Percentiles rank a stretch among this genome's conserved stretches.
Conservation (phyloP, 2,888 invertebrate genomes). For the Ernsta delagoae region DNA sequence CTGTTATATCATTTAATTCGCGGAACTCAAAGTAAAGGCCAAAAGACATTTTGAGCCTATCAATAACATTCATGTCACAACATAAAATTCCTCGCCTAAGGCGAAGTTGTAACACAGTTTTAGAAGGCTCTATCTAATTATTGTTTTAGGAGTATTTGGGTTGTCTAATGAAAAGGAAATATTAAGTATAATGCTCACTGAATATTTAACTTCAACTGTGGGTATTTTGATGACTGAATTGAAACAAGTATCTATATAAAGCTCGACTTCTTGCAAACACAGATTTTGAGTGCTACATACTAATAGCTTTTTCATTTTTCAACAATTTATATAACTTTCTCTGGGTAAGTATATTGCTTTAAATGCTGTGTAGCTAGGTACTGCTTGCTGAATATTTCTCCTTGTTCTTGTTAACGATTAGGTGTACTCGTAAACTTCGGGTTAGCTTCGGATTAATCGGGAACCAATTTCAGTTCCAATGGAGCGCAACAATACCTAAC, state of each 20-base stretch:
- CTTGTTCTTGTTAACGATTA: too few species aligned
- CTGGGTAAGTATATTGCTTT: too few species aligned
- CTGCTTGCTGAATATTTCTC: too few species aligned
- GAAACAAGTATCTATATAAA: neutral
- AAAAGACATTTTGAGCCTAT: slow-evolving; percentile 14
- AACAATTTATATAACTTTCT: too few species aligned
- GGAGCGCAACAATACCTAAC: neutral
- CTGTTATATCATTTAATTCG: neutral
- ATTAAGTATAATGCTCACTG: neutral
- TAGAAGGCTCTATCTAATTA: slow-evolving; percentile 13
- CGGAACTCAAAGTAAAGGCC: neutral
- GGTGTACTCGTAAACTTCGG: too few species aligned
- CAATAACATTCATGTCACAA: slow-evolving; percentile 26
- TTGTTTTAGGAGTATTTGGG: neutral
- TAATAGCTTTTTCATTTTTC: too few species aligned
- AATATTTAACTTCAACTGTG: neutral
- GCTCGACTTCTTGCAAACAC: too few species aligned
- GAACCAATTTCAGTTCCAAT: neutral
- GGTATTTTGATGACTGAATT: neutral
- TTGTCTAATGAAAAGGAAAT: slow-evolving; percentile 1
- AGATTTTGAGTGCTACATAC: too few species aligned
- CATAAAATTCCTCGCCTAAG: slow-evolving; percentile 1
- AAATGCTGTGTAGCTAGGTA: too few species aligned
- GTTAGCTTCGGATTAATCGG: too few species aligned
- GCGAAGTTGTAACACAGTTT: slow-evolving; percentile 13